Evolutionary conservation across 2,797 vertebrate species (phyloP), one percentile per base, ranked within the genome.

Genomic region (Ciconia nigra): DNA sequence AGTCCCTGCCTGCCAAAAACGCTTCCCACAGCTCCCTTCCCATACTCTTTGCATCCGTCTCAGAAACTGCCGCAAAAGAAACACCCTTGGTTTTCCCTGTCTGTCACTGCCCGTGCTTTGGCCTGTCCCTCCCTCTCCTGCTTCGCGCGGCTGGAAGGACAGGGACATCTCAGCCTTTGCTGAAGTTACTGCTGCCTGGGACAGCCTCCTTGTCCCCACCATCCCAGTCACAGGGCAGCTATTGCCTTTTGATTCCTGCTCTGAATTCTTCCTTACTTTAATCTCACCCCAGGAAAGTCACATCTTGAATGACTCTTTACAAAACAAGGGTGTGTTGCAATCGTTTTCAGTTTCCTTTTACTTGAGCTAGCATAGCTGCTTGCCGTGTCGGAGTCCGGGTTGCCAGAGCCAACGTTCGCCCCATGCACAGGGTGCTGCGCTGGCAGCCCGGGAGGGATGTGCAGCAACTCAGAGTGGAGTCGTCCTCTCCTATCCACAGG

Each of bases 381-480:
- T 35, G 62, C 66, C 33, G 11, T 2, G 0, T 19, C 1, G 3
- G 14, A 41, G 9, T 9, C 46, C 29, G 37, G 62, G 74, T 46
- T 51, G n/a, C 47, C 11, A 1, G 52, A 83, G 57, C 37, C 44
- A 31, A 52, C 1, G 0, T 18, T 33, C 6, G 17, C 78, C 33
- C 55, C 26, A 0, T 18, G 52, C 10, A 1, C 77, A 24, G 55
- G 65, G 33, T 37, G n/a, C 54, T n/a, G 44, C 73, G 80, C 25
- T 2, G 3, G 46, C 41, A 62, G 44, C 54, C 21, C 3, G 1
- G 42, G 14, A 44, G 29, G 54, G 49, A 15, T 2, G 28, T 6
- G 51, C 47, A 44, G 55, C 16, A 20, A 12, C 49, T 17, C 33
- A 0, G 57, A 2, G 1, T 9, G n/a, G 71, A 67, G 24, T 1